Base-by-base conservation (phyloP, 1,140 invertebrate genomes). In the Aphaenogaster rudis region DNA sequence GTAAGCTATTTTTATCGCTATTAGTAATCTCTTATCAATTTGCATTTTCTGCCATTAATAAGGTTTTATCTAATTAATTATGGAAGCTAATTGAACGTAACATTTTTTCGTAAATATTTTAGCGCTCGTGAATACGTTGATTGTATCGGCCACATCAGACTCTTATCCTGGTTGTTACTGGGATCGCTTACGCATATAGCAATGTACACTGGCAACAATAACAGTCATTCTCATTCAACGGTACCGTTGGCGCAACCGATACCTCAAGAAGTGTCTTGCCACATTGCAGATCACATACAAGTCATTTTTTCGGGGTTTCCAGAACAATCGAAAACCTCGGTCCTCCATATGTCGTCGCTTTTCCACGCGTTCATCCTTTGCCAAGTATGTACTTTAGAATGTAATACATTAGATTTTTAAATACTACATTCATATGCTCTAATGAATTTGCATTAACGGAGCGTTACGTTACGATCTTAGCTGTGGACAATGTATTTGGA, bases 401-500 rank as follows among this genome's bases (percentile, higher is more conserved):
- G 8, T 45, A 59, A 61, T 59, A 59, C 7, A 3, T 61, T 61
- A 11, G 21, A 61, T 61, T 61, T 17, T 57, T 61, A 61, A 61
- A 21, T 79, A n/a, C 48, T 21, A 42, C n/a, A 61, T 33, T 28
- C 21, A 21, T 77, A 54, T 0, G 6, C 15, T 48, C 8, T 48
- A 52, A 9, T 28, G n/a, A 5, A 71, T 54, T 71, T 50, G 33
- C 2, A 69, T 21, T 59, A 52, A 74, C 7, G n/a, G 4, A 15
- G 1, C 36, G 21, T 57, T 48, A 6, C 13, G 2, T 54, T 48
- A n/a, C 33, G 82, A 8, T 92, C 94, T 42, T 89, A 98, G 97
- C 95, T 99, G 66, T 99, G 99, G 99, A 99, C 99, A 0, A 97
- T 99, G 90, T 99, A 99, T 94, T 97, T 99, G 94, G 99, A 99